Base-by-base conservation (phyloP, 2,888 invertebrate genomes). In the Tridacna gigas region DNA sequence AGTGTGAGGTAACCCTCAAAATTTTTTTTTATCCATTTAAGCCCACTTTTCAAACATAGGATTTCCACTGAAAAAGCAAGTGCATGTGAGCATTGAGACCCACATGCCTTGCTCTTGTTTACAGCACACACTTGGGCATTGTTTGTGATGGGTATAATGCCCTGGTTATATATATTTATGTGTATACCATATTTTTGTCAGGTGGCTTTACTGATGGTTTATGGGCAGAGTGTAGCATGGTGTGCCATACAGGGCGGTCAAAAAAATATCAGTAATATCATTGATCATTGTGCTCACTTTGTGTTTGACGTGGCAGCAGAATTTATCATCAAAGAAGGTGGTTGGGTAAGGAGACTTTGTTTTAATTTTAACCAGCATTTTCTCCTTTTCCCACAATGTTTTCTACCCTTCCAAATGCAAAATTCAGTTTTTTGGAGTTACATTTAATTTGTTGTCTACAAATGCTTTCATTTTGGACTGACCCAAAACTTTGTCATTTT, bases 311-410 rank as follows among this genome's bases (percentile, higher is more conserved):
- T 83, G 0, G 90, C 90, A 12, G 91, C 92, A 12, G 90, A 90
- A 37, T 92, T 91, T 82, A 92, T 92, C 74, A 89, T 91, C 22
- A 85, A 86, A 76, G 90, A 91, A 77, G 92, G 92, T 65, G 92
- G 92, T 79, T 92, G 92, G 92, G 92, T 92, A 86, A 71, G 89
- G 79, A 37, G 7, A 37, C 2, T 37, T n/a, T n/a, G n/a, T n/a
- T n/a, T n/a, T n/a, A n/a, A n/a, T n/a, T n/a, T n/a, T 37, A 37
- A 37, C 37, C 37, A 37, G 37, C 37, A 37, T 37, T 37, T 37
- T 37, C 37, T 37, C 37, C 37, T 37, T 37, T 37, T 37, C 37
- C 37, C 37, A 37, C 37, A 37, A 37, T 37, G 37, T 37, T 37
- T 37, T 37, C 37, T n/a, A n/a, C n/a, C n/a, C n/a, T n/a, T n/a